phyloP scores from a whole-genome alignment of 2,888 invertebrate genomes.

The Volucella bombylans region DNA sequence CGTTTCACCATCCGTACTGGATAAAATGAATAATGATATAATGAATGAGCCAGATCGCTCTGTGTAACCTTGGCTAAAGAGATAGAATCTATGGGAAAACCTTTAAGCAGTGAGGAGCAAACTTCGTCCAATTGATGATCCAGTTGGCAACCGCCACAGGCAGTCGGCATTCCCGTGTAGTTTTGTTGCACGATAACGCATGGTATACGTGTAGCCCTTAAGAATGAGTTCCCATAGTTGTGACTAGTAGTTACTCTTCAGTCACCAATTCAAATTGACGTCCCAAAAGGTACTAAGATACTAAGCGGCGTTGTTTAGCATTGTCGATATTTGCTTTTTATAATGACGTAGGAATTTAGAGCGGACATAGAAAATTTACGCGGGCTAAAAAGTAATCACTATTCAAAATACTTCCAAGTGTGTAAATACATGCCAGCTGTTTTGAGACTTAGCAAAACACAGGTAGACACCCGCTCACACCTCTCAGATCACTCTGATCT shows the following conservation, averaged over 20 bases:
- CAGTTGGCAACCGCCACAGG: constrained; percentile 58
- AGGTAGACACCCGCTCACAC: too few species aligned
- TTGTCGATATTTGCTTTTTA: background rate
- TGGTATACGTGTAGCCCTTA: background rate
- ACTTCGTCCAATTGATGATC: background rate
- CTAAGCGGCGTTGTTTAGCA: too few species aligned
- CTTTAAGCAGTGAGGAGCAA: background rate
- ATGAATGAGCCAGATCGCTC: background rate
- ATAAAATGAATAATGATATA: constrained; percentile 5
- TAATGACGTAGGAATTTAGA: too few species aligned
- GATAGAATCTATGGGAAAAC: background rate
- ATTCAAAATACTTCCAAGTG: too few species aligned
- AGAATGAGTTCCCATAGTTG: constrained; percentile 50
- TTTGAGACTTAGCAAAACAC: too few species aligned
- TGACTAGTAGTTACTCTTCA: constrained; percentile 44
- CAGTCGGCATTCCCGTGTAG: constrained; percentile 67
- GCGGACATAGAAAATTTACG: too few species aligned
- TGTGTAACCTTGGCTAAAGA: constrained; percentile 6
- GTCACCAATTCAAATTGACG: constrained; percentile 31
- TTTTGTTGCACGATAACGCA: too few species aligned
- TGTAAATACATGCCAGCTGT: too few species aligned
- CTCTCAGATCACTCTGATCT: too few species aligned
- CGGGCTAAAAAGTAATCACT: too few species aligned
- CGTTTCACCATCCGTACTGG: constrained; percentile 1
- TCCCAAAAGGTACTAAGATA: constrained; percentile 63